Conservation (phyloP, 2,888 invertebrate genomes). For the Matsumyia berberina region DNA sequence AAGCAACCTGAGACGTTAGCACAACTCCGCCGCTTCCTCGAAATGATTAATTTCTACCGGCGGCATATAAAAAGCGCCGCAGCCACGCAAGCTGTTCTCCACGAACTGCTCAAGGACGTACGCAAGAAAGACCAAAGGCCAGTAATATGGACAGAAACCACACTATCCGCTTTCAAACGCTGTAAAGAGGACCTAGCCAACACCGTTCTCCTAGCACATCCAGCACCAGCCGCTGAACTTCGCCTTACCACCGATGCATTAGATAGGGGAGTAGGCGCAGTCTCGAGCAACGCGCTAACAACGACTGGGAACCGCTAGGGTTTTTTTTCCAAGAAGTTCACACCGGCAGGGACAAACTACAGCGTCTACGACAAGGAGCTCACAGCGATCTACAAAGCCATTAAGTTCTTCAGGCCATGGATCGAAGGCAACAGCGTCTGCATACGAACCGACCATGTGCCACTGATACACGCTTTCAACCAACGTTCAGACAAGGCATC, state of each 20-base stretch:
- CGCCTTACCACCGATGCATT: constrained; percentile 60
- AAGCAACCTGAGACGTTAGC: constrained; percentile 24
- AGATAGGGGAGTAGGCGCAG: constrained; percentile 54
- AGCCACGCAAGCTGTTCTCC: constrained; percentile 1
- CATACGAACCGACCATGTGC: constrained; percentile 62
- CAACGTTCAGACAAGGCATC: constrained; percentile 79
- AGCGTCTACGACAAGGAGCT: constrained; percentile 82
- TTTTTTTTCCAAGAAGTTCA: too few relatives aligned
- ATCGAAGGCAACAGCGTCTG: too few relatives aligned
- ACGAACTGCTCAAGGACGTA: constrained; percentile 13
- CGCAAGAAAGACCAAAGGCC: constrained; percentile 62
- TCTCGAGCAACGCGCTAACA: constrained; percentile 33
- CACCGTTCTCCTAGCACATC: constrained; percentile 40
- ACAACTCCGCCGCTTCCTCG: constrained; percentile 70
- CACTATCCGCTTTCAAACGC: constrained; percentile 44
- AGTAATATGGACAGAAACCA: constrained; percentile 44
- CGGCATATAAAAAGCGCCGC: constrained; percentile 64
- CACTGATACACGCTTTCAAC: constrained; percentile 78
- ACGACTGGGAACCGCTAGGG: too few relatives aligned
- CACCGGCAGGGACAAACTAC: constrained; percentile 77
- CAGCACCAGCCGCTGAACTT: constrained; percentile 25
- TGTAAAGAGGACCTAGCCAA: constrained; percentile 32
- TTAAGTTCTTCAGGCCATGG: too few relatives aligned
- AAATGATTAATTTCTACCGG: constrained; percentile 76
- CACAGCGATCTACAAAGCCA: constrained; percentile 43